Conservation (phyloP, 1,140 invertebrate species). For the Lamellibrachia luymesi region DNA sequence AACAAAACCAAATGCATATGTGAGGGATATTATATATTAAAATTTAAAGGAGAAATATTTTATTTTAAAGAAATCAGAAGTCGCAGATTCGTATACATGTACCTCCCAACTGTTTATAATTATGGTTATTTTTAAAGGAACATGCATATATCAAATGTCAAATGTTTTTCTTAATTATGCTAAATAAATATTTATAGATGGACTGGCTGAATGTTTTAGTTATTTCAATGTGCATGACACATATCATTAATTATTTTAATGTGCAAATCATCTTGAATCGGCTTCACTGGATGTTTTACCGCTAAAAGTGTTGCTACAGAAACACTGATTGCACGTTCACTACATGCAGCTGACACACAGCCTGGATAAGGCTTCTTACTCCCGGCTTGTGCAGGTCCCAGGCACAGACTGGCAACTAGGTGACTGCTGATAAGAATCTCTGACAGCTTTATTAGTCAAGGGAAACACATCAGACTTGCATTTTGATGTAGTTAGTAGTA, state of each 20-base stretch:
- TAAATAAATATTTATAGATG: too few relatives aligned
- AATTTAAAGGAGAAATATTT: too few relatives aligned
- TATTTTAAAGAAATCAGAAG: too few relatives aligned
- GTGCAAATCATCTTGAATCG: background rate
- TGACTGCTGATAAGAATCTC: background rate
- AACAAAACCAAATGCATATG: too few relatives aligned
- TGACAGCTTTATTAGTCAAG: background rate
- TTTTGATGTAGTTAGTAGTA: background rate
- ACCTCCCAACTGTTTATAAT: too few relatives aligned
- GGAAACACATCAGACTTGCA: background rate
- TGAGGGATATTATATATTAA: too few relatives aligned
- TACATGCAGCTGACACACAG: too few relatives aligned
- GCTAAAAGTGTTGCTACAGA: background rate
- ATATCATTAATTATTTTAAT: background rate
- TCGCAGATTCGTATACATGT: too few relatives aligned
- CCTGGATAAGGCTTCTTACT: background rate
- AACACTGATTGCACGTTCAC: background rate
- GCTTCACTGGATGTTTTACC: background rate
- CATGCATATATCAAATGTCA: too few relatives aligned
- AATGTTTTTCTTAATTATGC: too few relatives aligned
- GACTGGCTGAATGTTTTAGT: too few relatives aligned
- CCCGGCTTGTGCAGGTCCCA: background rate
- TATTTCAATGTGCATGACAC: background rate
- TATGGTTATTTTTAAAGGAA: too few relatives aligned
- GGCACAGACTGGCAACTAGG: background rate